Conservation (phyloP, 2,113 vertebrate genomes). For the Kryptolebias marmoratus region DNA sequence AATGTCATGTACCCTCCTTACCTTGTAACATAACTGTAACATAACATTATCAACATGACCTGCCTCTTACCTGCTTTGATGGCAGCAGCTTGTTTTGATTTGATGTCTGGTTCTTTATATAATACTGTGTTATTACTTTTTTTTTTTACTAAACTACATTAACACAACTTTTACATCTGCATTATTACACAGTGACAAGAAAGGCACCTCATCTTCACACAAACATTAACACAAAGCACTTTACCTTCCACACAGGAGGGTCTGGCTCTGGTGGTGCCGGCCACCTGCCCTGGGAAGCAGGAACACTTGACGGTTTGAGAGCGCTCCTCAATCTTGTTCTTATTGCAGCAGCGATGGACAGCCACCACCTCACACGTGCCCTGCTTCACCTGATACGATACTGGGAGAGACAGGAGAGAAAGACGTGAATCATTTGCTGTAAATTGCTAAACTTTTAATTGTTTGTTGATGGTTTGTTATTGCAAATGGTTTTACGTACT, state of each 20-base stretch:
- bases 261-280: conserved; percentile 90
- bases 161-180: too few relatives aligned
- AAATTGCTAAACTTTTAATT: conserved; percentile 15
- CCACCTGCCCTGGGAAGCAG: conserved; percentile 95
- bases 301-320: conserved; percentile 98
- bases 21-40: too few relatives aligned
- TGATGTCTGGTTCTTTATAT: too few relatives aligned
- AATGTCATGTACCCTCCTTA: too few relatives aligned
- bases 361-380: conserved; percentile 96
- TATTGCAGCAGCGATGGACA: conserved; percentile 95
- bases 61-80: too few relatives aligned
- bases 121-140: too few relatives aligned
- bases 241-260: conserved; percentile 98
- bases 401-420: conserved; percentile 65
- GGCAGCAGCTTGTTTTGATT: too few relatives aligned
- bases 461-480: conserved; percentile 29
- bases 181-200: too few relatives aligned
- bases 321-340: conserved; percentile 95
- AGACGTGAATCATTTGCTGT: conserved; percentile 5
- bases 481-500: conserved; percentile 26
- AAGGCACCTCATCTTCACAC: not conserved
- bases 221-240: not conserved
- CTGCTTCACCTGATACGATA: conserved; percentile 92
- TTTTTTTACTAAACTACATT: too few relatives aligned
- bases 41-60: too few relatives aligned